Conservation (phyloP, 2,797 vertebrate genomes). For the Pelodytes ibericus region DNA sequence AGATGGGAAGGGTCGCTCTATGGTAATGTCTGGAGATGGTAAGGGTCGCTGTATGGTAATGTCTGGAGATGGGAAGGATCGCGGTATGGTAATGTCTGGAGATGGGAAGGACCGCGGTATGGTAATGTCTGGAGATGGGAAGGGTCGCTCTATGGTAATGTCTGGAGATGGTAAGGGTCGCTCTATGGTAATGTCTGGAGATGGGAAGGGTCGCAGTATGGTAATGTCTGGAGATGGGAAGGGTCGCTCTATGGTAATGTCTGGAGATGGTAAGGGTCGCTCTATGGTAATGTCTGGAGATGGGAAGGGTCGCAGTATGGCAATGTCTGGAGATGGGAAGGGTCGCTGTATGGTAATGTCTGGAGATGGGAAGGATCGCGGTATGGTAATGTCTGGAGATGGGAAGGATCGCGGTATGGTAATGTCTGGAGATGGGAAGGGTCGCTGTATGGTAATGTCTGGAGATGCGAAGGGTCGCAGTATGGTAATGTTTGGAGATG, state of each 20-base stretch:
- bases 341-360: constrained; percentile 41
- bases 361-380: constrained; percentile 59
- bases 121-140: constrained; percentile 33
- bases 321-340: constrained; percentile 57
- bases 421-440: constrained; percentile 56
- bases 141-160: constrained; percentile 57
- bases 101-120: constrained; percentile 59
- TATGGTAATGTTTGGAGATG: background rate
- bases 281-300: background rate
- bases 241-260: constrained; percentile 47
- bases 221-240: constrained; percentile 54
- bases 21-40: constrained; percentile 30
- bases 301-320: constrained; percentile 58
- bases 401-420: constrained; percentile 59
- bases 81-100: background rate
- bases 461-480: constrained; percentile 59
- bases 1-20: constrained; percentile 58
- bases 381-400: background rate
- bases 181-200: background rate
- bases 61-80: constrained; percentile 59
- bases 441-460: constrained; percentile 42
- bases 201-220: constrained; percentile 58
- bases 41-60: constrained; percentile 57
- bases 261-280: constrained; percentile 58
- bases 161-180: constrained; percentile 58